Evolutionary conservation across 2,113 vertebrate species (phyloP).

Genomic region (Pica pica): DNA sequence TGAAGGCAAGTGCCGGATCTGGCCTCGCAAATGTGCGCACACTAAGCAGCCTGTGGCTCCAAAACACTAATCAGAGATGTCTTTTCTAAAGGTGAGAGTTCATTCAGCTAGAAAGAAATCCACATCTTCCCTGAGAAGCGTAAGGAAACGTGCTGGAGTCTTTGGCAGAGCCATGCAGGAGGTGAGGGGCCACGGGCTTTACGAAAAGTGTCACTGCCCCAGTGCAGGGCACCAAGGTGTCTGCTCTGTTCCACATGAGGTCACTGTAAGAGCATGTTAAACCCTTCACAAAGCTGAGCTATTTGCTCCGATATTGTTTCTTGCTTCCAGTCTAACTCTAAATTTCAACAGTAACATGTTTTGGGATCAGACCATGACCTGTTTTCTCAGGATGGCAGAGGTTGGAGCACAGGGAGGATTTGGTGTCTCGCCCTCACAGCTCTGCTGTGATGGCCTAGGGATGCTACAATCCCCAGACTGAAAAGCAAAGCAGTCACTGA

Average conservation of each 20-base stretch:
- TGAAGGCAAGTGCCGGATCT: not conserved
- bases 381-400: not conserved
- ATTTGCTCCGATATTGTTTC: not conserved
- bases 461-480: not conserved
- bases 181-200: fast-evolving
- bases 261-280: constrained; percentile 33
- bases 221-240: not conserved
- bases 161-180: not conserved
- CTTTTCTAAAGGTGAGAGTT: not conserved
- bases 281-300: not conserved
- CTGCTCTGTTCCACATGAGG: constrained; percentile 49
- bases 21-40: not conserved
- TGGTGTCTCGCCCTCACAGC: not conserved
- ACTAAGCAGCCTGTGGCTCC: not conserved
- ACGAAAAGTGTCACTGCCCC: fast-evolving
- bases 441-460: not conserved
- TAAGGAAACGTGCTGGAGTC: fast-evolving
- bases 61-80: not conserved
- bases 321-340: not conserved
- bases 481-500: not conserved
- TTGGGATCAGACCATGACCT: not conserved
- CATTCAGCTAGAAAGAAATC: not conserved
- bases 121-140: not conserved
- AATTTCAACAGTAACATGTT: not conserved
- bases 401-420: not conserved